phyloP scores from a whole-genome alignment of 2,797 vertebrate genomes.

The Thamnophis elegans region DNA sequence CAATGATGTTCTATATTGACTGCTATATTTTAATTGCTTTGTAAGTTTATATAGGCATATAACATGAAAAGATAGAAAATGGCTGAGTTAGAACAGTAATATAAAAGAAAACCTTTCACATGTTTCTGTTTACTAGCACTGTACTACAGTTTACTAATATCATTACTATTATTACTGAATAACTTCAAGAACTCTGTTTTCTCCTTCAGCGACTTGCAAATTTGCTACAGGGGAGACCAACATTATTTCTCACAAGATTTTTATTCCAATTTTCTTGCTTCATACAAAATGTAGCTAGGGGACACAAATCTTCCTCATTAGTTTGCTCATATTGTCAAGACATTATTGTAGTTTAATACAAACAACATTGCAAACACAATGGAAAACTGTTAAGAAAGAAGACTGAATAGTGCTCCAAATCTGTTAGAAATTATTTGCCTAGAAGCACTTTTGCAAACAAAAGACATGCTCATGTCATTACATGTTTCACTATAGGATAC shows the following conservation, averaged over 20 bases:
- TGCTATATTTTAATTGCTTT: background rate
- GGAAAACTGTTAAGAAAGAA: background rate
- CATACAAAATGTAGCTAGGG: background rate
- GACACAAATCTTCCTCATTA: background rate
- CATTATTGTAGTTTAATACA: background rate
- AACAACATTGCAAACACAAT: background rate
- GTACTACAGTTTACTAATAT: background rate
- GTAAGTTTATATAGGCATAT: background rate
- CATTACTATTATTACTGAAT: background rate
- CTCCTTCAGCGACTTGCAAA: background rate
- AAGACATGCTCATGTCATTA: background rate
- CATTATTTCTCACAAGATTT: background rate
- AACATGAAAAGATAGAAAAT: background rate
- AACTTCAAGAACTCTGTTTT: background rate
- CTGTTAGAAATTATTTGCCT: background rate
- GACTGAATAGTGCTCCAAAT: background rate
- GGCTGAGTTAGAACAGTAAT: background rate
- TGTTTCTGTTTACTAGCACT: background rate
- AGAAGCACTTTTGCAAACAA: background rate
- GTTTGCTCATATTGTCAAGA: background rate
- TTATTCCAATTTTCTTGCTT: background rate
- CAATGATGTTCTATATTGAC: background rate
- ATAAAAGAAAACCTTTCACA: background rate
- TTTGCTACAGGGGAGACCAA: background rate
- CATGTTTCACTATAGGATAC: background rate